A percentile compares a stretch with the other conserved stretches of the same genome.
Evolutionary conservation across 2,888 invertebrate species (phyloP).

Genomic region (Galerucella calmariensis): DNA sequence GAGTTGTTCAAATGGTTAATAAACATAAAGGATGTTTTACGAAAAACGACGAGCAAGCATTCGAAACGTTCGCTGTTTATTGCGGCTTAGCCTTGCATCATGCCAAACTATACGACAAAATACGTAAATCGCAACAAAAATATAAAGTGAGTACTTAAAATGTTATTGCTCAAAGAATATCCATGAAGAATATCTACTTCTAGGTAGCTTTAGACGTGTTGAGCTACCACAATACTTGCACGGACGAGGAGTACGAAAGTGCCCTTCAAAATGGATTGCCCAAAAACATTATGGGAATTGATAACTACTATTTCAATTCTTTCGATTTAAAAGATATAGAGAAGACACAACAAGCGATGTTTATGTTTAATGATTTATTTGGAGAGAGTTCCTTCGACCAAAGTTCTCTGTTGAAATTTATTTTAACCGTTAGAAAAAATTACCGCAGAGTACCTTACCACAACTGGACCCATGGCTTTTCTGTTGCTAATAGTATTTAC

Average conservation of each 20-base stretch:
- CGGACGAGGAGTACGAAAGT: constrained; percentile 72
- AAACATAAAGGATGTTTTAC: constrained; percentile 71
- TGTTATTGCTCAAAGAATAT: no score
- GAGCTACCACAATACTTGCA: constrained; percentile 84
- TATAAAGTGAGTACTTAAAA: constrained; percentile 69
- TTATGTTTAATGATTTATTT: constrained; percentile 81
- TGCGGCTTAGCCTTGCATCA: constrained; percentile 88
- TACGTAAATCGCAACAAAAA: constrained; percentile 84
- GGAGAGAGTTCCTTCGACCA: constrained; percentile 74
- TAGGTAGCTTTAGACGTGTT: constrained; percentile 71
- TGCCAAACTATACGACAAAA: constrained; percentile 86
- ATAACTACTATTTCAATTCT: constrained; percentile 78
- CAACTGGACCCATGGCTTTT: constrained; percentile 90
- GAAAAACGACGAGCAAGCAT: constrained; percentile 81
- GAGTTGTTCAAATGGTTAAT: constrained; percentile 90
- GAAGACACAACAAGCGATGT: constrained; percentile 78
- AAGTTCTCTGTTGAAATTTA: constrained; percentile 76
- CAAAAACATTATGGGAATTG: constrained; percentile 60
- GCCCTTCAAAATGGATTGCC: constrained; percentile 55
- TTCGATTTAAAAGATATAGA: constrained; percentile 76
- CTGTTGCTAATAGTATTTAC: constrained; percentile 87
- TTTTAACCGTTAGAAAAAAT: constrained; percentile 85
- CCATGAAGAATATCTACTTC: background rate
- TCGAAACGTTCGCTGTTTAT: constrained; percentile 86
- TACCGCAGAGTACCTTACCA: constrained; percentile 87